Evolutionary conservation across 1,140 invertebrate genomes (phyloP).

Genomic region (Cydia amplana): DNA sequence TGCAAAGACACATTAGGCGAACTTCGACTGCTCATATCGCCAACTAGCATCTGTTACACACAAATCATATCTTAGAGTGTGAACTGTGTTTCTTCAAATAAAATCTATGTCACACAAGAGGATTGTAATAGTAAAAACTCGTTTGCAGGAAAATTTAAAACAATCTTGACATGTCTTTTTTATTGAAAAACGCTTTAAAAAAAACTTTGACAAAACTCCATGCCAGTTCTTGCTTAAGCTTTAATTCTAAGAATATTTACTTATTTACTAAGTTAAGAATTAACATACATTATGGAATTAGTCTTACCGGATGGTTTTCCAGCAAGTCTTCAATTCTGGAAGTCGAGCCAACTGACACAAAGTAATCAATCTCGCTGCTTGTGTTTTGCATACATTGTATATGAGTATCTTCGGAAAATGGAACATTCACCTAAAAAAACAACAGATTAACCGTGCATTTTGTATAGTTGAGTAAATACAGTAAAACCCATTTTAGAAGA

Average conservation of each 20-base stretch:
- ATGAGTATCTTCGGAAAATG: slow-evolving; percentile 82
- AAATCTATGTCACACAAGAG: not conserved
- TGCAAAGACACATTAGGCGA: slow-evolving; percentile 62
- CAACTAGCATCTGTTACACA: slow-evolving; percentile 66
- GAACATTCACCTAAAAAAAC: slow-evolving; percentile 81
- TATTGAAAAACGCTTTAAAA: too few relatives aligned
- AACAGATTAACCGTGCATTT: slow-evolving; percentile 30
- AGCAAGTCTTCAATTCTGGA: slow-evolving; percentile 76
- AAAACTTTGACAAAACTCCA: too few relatives aligned
- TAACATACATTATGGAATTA: too few relatives aligned
- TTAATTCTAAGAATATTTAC: too few relatives aligned
- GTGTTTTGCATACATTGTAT: slow-evolving; percentile 86
- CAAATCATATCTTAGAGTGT: slow-evolving; percentile 34
- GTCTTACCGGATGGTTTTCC: slow-evolving; percentile 72
- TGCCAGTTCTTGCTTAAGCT: too few relatives aligned
- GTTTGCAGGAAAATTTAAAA: too few relatives aligned
- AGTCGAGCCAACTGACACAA: slow-evolving; percentile 83
- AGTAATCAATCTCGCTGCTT: slow-evolving; percentile 86
- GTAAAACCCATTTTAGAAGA: too few relatives aligned
- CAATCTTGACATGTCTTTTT: too few relatives aligned
- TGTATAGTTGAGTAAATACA: too few relatives aligned
- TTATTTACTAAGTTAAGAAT: too few relatives aligned
- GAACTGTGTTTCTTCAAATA: slow-evolving; percentile 24
- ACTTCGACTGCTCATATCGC: slow-evolving; percentile 65
- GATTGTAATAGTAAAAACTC: too few relatives aligned